phyloP scores from a whole-genome alignment of 2,113 vertebrate genomes.

The Anolis carolinensis region DNA sequence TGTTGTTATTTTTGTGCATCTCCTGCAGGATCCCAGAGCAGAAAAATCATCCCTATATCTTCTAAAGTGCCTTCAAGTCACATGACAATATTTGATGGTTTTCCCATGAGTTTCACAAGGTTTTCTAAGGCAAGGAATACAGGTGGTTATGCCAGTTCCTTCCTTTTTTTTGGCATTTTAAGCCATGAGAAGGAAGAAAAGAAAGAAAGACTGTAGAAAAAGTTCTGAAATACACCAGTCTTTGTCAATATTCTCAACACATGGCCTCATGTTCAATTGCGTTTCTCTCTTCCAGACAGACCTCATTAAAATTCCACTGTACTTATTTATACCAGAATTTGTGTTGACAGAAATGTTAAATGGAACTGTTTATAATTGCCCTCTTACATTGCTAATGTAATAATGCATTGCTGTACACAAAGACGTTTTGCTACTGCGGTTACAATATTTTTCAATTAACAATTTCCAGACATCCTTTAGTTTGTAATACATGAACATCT shows the following conservation, averaged over 20 bases:
- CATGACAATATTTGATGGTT: too few species aligned
- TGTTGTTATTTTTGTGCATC: too few species aligned
- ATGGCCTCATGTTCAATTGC: slow-evolving; percentile 17
- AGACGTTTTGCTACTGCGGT: background rate
- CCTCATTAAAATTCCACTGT: background rate
- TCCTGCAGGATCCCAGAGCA: too few species aligned
- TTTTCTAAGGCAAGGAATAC: too few species aligned
- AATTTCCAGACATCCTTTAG: background rate
- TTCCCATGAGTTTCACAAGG: too few species aligned
- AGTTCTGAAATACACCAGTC: background rate
- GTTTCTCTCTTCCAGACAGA: background rate
- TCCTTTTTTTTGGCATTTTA: slow-evolving; percentile 9
- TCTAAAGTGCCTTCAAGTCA: too few species aligned
- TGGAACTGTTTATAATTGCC: background rate
- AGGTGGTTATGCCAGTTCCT: too few species aligned
- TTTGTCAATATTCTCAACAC: slow-evolving; percentile 40
- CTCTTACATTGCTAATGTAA: background rate
- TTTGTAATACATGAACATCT: background rate
- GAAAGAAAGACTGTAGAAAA: background rate
- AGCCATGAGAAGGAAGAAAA: background rate
- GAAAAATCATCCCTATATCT: too few species aligned
- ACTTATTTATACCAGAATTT: slow-evolving; percentile 20
- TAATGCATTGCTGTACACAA: background rate
- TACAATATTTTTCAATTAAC: background rate
- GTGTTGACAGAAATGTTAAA: slow-evolving; percentile 6